These are phyloP conservation scores for Musca domestica DNA, from an alignment of 1,140 invertebrate species.

Conservation along the genomic window DNA sequence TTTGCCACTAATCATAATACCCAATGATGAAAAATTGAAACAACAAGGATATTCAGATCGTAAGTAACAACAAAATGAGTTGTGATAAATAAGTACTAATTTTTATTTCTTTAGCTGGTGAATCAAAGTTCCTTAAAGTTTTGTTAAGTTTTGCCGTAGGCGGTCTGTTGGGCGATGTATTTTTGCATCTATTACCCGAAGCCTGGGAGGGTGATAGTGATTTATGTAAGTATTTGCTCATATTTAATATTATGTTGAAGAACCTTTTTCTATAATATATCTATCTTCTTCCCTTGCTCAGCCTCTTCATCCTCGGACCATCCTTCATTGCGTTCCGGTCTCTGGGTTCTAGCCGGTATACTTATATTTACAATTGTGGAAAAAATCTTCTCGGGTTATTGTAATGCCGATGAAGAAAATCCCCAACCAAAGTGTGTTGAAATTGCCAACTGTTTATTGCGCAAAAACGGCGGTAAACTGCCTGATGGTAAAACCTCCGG, in stretches of 20 bases:
- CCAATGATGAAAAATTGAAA: conserved; percentile 60
- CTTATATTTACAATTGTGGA: conserved; percentile 91
- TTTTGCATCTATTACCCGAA: conserved; percentile 92
- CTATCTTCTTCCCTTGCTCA: conserved; percentile 38
- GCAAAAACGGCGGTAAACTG: conserved; percentile 45
- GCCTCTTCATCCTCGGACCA: conserved; percentile 58
- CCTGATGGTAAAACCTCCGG: conserved; percentile 39
- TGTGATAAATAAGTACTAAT: neutral
- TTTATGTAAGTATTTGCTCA: conserved; percentile 31
- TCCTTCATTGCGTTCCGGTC: conserved; percentile 69
- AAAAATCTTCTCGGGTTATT: conserved; percentile 68
- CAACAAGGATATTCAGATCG: conserved; percentile 50
- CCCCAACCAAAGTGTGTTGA: conserved; percentile 53
- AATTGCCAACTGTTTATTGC: conserved; percentile 51
- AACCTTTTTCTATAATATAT: conserved; percentile 17
- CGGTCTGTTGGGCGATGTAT: conserved; percentile 92
- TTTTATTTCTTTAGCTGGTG: conserved; percentile 38
- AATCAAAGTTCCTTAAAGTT: conserved; percentile 61
- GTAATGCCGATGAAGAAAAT: conserved; percentile 51
- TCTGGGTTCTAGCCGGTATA: conserved; percentile 86
- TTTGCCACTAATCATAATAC: conserved; percentile 84
- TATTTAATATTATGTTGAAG: conserved; percentile 11
- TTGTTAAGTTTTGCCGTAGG: conserved; percentile 94
- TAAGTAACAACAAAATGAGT: conserved; percentile 34
- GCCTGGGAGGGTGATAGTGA: conserved; percentile 66